Evolutionary conservation across 2,113 vertebrate genomes (phyloP).

Genomic region (Pterocles burchelli): DNA sequence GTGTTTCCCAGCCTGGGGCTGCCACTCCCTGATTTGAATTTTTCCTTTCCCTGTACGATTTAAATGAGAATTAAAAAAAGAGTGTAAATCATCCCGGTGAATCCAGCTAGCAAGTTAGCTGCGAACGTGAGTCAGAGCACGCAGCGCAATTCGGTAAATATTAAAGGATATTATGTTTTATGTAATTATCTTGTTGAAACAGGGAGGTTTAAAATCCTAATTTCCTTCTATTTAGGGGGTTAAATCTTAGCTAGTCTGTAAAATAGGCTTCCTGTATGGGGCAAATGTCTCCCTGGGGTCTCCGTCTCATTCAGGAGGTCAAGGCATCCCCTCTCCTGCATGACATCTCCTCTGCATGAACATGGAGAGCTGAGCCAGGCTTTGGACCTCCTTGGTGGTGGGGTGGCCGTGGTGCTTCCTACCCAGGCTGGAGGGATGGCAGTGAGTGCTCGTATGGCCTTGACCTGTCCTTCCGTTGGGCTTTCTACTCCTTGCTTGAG

Average conservation of each 20-base stretch:
- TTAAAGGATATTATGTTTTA: neutral
- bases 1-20: neutral
- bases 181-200: neutral
- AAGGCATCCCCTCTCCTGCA: neutral
- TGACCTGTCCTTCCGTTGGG: neutral
- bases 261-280: neutral
- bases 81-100: neutral
- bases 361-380: neutral
- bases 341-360: neutral
- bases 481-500: neutral
- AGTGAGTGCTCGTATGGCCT: accelerated
- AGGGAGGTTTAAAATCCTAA: neutral
- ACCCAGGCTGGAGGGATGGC: neutral
- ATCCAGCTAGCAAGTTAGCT: neutral
- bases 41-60: neutral
- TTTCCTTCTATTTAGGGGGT: neutral
- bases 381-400: neutral
- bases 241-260: neutral
- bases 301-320: neutral
- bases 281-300: accelerated
- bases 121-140: neutral
- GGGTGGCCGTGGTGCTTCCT: neutral
- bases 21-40: neutral
- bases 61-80: neutral
- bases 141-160: accelerated